Evolutionary conservation across 2,797 vertebrate genomes (phyloP).

Genomic region (Acanthurus lineatus): DNA sequence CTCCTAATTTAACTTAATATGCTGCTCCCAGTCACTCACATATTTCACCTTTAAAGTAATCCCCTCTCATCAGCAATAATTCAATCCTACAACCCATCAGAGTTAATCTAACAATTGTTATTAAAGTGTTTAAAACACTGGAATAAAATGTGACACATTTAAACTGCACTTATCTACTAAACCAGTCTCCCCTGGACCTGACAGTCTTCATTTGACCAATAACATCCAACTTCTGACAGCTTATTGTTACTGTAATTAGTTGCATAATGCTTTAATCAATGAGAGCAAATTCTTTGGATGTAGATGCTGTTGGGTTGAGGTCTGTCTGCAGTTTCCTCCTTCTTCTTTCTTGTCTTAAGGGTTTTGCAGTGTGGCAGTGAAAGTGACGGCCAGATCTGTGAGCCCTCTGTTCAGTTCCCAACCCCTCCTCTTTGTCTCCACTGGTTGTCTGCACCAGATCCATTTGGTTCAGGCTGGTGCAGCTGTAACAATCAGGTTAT

Average conservation of each 20-base stretch:
- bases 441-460: constrained; percentile 53
- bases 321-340: constrained; percentile 26
- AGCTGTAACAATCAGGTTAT: constrained; percentile 72
- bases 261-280: constrained; percentile 32
- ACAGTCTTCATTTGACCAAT: constrained; percentile 41
- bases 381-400: constrained; percentile 22
- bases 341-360: constrained; percentile 9
- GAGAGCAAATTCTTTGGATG: constrained; percentile 27
- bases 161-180: constrained; percentile 53
- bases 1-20: too few relatives aligned
- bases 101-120: constrained; percentile 39
- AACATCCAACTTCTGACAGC: constrained; percentile 52
- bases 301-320: constrained; percentile 23
- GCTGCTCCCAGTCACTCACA: too few relatives aligned
- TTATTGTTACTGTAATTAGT: constrained; percentile 54
- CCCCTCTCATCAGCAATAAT: constrained; percentile 11
- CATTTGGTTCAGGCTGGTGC: constrained; percentile 53
- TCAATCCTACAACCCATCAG: constrained; percentile 20
- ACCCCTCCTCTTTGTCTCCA: constrained; percentile 10
- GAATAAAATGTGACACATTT: constrained; percentile 60
- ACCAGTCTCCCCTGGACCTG: constrained; percentile 43
- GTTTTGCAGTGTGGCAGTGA: constrained; percentile 38
- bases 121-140: constrained; percentile 19
- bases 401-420: constrained; percentile 3
- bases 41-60: too few relatives aligned